Conservation (phyloP, 53 echinoderm and acorn worm species). For the Holothuria scabra region DNA sequence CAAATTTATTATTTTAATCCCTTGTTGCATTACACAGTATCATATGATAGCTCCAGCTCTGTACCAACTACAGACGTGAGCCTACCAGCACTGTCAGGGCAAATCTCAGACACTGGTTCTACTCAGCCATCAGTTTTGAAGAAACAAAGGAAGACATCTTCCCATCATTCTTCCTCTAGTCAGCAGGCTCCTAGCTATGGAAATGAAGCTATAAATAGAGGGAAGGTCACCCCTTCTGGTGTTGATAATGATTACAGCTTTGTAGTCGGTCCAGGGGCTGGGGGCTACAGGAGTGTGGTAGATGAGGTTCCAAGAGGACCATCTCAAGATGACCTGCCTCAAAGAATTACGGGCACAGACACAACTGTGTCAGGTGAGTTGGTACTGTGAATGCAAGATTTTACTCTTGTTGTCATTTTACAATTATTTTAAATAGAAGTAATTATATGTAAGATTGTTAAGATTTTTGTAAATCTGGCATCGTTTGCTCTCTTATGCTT, state of each 20-base stretch:
- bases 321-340: too few relatives aligned
- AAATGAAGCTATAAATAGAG: conserved; percentile 12
- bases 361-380: too few relatives aligned
- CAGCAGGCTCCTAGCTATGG: background rate
- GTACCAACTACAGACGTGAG: conserved; percentile 95
- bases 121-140: conserved; percentile 39
- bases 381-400: too few relatives aligned
- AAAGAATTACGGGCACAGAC: too few relatives aligned
- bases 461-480: too few relatives aligned
- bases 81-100: conserved; percentile 47
- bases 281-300: background rate
- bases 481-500: too few relatives aligned
- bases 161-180: background rate
- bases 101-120: conserved; percentile 45
- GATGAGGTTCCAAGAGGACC: background rate
- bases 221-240: conserved; percentile 60
- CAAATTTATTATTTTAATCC: background rate
- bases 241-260: conserved; percentile 88
- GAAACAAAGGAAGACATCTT: conserved; percentile 15
- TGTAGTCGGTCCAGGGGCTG: conserved; percentile 73
- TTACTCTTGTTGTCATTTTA: too few relatives aligned
- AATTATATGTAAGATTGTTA: too few relatives aligned
- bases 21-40: conserved; percentile 49
- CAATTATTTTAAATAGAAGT: too few relatives aligned
- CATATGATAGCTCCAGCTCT: conserved; percentile 97